Percentiles rank a stretch among this genome's conserved stretches.
These are phyloP conservation scores for Drosophila arizonae DNA, from an alignment of 1,140 invertebrate species.

Conservation along the genomic window DNA sequence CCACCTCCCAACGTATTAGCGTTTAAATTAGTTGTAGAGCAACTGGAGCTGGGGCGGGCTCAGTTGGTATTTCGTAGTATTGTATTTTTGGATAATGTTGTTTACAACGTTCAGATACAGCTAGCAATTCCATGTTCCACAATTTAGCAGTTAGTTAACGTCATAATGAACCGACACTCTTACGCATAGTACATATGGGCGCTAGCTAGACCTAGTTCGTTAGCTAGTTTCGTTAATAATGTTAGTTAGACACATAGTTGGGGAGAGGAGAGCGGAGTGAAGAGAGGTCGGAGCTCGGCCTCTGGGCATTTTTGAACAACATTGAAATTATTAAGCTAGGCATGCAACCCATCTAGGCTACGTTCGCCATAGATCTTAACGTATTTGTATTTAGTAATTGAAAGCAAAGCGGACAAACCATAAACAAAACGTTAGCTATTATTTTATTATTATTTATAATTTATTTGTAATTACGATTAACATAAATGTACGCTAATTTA, in stretches of 20 bases:
- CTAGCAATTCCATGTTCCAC: conserved; percentile 81
- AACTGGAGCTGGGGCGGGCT: conserved; percentile 28
- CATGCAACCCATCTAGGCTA: conserved; percentile 35
- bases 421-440: conserved; percentile 24
- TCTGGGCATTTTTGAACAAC: conserved; percentile 50
- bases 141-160: conserved; percentile 54
- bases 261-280: background rate
- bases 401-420: conserved; percentile 63
- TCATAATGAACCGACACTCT: conserved; percentile 26
- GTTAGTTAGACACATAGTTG: conserved; percentile 17
- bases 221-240: conserved; percentile 12
- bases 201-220: conserved; percentile 16
- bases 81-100: conserved; percentile 48
- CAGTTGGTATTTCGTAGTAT: conserved; percentile 46
- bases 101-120: conserved; percentile 64
- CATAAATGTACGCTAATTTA: conserved; percentile 44
- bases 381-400: conserved; percentile 49
- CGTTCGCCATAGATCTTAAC: conserved; percentile 13
- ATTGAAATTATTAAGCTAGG: conserved; percentile 52
- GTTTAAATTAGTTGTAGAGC: conserved; percentile 61
- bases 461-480: conserved; percentile 26
- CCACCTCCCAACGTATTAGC: conserved; percentile 76
- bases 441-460: conserved; percentile 49
- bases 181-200: conserved; percentile 1
- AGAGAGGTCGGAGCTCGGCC: conserved; percentile 19